Evolutionary conservation across 2,888 invertebrate genomes (phyloP).

Genomic region (Eutolmus rufibarbis): DNA sequence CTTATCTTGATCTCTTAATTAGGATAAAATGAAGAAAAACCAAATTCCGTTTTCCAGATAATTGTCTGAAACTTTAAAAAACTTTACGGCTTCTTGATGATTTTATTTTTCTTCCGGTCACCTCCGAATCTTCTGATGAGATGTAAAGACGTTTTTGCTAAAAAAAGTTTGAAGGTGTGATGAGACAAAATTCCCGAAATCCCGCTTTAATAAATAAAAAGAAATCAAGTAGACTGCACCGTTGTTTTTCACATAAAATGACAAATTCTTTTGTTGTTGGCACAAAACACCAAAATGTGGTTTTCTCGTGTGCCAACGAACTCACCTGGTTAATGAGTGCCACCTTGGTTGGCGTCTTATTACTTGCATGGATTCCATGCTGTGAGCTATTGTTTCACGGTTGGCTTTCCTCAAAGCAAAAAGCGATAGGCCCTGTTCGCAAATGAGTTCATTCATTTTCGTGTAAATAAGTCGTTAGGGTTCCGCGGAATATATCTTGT

Average conservation of each 20-base stretch:
- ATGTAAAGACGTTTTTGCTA: neutral
- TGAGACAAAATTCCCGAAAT: neutral
- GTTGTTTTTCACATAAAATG: neutral
- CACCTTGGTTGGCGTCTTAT: neutral
- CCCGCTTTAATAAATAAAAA: neutral
- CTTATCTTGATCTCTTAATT: neutral
- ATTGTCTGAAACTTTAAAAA: neutral
- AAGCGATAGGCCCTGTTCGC: neutral
- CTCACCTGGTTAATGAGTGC: neutral
- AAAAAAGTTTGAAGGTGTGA: neutral
- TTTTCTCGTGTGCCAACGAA: neutral
- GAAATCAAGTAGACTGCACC: neutral
- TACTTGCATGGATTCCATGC: neutral
- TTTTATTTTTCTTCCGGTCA: neutral
- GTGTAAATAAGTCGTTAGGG: conserved; percentile 15
- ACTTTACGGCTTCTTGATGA: neutral
- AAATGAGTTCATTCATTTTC: neutral
- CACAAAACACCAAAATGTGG: neutral
- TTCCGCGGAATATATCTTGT: neutral
- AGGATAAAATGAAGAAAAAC: neutral
- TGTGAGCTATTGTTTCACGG: neutral
- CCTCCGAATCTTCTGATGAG: neutral
- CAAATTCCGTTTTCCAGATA: neutral
- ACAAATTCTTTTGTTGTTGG: neutral
- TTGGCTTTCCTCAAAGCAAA: neutral